A percentile compares a stretch with the other conserved stretches of the same genome.
Evolutionary conservation across 2,113 vertebrate genomes (phyloP).

Genomic region (Channa maculata): DNA sequence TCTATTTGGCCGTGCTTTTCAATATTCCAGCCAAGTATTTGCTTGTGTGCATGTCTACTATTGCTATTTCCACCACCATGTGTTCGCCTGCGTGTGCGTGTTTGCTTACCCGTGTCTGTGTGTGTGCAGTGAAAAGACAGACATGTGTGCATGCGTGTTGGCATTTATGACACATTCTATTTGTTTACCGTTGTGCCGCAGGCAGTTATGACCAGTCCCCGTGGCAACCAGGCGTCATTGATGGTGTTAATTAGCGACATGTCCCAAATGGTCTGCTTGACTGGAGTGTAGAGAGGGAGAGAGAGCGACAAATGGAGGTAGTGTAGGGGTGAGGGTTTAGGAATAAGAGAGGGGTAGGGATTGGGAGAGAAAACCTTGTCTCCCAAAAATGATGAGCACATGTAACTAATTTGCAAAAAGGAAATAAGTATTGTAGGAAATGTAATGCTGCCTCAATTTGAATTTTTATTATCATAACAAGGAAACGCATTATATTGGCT

Average conservation of each 20-base stretch:
- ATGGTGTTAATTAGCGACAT: conserved; percentile 68
- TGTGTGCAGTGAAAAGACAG: not conserved
- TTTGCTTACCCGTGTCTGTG: not conserved
- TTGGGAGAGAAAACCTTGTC: not conserved
- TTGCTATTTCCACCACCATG: conserved; percentile 10
- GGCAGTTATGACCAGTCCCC: conserved; percentile 37
- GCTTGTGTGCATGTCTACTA: conserved; percentile 29
- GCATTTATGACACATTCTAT: conserved; percentile 56
- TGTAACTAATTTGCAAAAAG: not conserved
- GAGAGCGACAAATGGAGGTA: conserved; percentile 9
- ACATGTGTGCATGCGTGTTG: conserved; percentile 25
- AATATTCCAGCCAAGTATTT: conserved; percentile 35
- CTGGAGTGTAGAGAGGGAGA: conserved; percentile 3
- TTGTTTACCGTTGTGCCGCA: conserved; percentile 56
- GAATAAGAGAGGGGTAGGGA: not conserved
- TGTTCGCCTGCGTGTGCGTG: not conserved
- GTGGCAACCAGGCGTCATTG: conserved; percentile 50
- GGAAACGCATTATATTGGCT: too few species aligned
- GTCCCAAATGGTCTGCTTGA: conserved; percentile 51
- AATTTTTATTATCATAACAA: too few species aligned
- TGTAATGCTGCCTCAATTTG: too few species aligned
- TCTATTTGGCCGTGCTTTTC: conserved; percentile 24
- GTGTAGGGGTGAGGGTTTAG: not conserved
- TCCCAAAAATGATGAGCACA: not conserved
- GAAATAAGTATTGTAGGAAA: too few species aligned